Conservation (phyloP, 1,140 invertebrate species). For the Cherax quadricarinatus region DNA sequence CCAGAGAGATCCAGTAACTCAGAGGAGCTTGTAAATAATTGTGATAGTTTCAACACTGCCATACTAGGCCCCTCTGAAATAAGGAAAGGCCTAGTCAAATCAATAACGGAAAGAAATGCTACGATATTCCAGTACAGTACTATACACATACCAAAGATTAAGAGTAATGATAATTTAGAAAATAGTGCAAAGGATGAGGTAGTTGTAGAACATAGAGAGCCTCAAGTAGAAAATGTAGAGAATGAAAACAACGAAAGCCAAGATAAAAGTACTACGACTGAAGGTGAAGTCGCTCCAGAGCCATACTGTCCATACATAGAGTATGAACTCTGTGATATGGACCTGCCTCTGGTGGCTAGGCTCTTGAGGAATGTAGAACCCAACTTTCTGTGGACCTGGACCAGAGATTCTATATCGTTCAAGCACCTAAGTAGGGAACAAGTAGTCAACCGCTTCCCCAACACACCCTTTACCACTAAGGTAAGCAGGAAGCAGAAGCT, state of each 20-base stretch:
- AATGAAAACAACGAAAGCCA: neutral
- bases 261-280: neutral
- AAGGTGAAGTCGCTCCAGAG: slow-evolving; percentile 30
- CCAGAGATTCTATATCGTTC: slow-evolving; percentile 87
- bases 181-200: neutral
- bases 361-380: slow-evolving; percentile 80
- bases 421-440: slow-evolving; percentile 82
- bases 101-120: slow-evolving; percentile 67
- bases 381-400: slow-evolving; percentile 92
- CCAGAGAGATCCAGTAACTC: neutral
- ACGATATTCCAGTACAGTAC: slow-evolving; percentile 66
- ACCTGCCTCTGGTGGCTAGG: slow-evolving; percentile 74
- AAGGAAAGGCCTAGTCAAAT: slow-evolving; percentile 56
- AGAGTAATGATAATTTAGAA: neutral
- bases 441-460: slow-evolving; percentile 86
- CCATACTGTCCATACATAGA: slow-evolving; percentile 70
- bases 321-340: slow-evolving; percentile 59
- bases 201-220: neutral
- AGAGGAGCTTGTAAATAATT: neutral
- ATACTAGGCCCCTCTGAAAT: slow-evolving; percentile 70
- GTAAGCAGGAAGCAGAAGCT: slow-evolving; percentile 16
- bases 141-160: slow-evolving; percentile 34
- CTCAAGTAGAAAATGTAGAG: neutral
- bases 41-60: slow-evolving; percentile 65
- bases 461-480: slow-evolving; percentile 92